These are phyloP conservation scores for Xiphophorus maculatus DNA, from an alignment of 2,113 vertebrate species.

Conservation along the genomic window DNA sequence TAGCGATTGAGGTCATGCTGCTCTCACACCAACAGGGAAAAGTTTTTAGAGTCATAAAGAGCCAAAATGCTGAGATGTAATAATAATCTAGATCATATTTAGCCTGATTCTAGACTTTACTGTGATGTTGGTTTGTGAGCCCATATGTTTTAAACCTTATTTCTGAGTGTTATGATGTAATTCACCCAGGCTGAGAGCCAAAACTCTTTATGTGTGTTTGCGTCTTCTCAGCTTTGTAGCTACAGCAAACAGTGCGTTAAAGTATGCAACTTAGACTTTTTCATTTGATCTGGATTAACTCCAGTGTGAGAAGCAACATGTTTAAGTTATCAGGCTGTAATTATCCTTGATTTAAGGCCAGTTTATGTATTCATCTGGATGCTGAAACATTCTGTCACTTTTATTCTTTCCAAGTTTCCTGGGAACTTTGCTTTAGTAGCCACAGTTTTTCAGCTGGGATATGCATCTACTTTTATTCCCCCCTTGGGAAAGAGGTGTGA, in stretches of 20 bases:
- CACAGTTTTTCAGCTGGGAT: neutral
- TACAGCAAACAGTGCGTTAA: neutral
- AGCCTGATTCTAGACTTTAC: neutral
- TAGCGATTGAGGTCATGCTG: conserved; percentile 44
- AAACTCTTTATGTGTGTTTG: too few species aligned
- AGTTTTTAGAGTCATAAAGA: neutral
- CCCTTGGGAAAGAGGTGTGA: neutral
- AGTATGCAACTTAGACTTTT: neutral
- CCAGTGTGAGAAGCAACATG: neutral
- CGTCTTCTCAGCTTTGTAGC: neutral
- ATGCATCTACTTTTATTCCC: neutral
- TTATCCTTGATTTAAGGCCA: neutral
- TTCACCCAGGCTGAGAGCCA: too few species aligned
- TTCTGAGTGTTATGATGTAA: too few species aligned
- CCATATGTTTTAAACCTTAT: neutral
- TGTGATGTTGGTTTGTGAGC: neutral
- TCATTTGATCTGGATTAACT: conserved; percentile 6
- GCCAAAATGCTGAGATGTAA: neutral
- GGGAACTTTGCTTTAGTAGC: neutral
- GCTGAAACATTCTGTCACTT: neutral
- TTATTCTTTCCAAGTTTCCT: neutral
- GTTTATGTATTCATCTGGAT: neutral
- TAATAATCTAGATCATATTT: neutral
- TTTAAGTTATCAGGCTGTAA: neutral
- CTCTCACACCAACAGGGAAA: conserved; percentile 52